phyloP scores from a whole-genome alignment of 2,888 invertebrate species.

The Sicus ferrugineus region DNA sequence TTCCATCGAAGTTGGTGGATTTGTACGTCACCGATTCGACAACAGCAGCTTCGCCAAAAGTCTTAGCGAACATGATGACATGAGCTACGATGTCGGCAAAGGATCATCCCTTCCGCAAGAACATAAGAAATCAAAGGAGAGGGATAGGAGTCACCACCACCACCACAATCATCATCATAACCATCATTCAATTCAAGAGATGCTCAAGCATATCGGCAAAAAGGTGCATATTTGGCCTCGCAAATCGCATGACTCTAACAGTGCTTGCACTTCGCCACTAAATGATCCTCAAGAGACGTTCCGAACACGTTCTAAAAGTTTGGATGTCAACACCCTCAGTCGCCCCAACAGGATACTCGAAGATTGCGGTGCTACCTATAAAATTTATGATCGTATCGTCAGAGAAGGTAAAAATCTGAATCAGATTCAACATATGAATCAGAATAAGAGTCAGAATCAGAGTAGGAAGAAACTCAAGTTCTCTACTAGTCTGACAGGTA shows the following conservation, averaged over 20 bases:
- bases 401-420: slow-evolving; percentile 70
- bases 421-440: too few species aligned
- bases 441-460: too few species aligned
- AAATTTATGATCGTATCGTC: slow-evolving; percentile 81
- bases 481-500: slow-evolving; percentile 13
- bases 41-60: slow-evolving; percentile 61
- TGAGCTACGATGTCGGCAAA: slow-evolving; percentile 29
- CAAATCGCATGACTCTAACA: slow-evolving; percentile 67
- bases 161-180: slow-evolving; percentile 66
- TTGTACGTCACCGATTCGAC: slow-evolving; percentile 57
- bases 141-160: slow-evolving; percentile 36
- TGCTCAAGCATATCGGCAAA: slow-evolving; percentile 79
- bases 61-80: slow-evolving; percentile 55
- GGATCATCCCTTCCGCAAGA: slow-evolving; percentile 44
- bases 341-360: slow-evolving; percentile 68
- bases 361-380: slow-evolving; percentile 83
- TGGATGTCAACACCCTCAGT: slow-evolving; percentile 70
- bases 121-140: slow-evolving; percentile 44
- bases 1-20: slow-evolving; percentile 43
- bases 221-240: slow-evolving; percentile 78
- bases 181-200: slow-evolving; percentile 74
- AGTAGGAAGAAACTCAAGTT: background rate
- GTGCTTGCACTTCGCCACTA: slow-evolving; percentile 66
- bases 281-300: slow-evolving; percentile 71
- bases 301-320: slow-evolving; percentile 79